Evolutionary conservation across 2,113 vertebrate genomes (phyloP).

Genomic region (Progne subis): DNA sequence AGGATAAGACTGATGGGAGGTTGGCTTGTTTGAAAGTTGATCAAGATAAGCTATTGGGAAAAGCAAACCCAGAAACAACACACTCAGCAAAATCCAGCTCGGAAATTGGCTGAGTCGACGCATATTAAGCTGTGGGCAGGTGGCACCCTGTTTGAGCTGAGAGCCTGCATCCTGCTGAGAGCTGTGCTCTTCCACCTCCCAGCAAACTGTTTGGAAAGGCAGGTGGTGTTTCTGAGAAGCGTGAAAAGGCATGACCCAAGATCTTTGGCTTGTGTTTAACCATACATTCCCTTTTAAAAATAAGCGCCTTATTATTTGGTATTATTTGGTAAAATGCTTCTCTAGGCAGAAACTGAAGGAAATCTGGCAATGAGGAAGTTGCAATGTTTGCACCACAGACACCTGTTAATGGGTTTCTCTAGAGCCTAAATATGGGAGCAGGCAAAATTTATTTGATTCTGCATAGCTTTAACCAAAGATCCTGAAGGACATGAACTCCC

Average conservation of each 20-base stretch:
- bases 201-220: neutral
- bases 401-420: neutral
- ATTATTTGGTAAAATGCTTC: neutral
- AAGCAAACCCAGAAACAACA: neutral
- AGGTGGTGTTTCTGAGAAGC: accelerated
- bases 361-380: neutral
- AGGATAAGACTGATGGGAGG: neutral
- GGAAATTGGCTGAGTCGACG: neutral
- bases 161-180: neutral
- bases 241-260: neutral
- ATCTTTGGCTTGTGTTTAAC: neutral
- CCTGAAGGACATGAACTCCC: neutral
- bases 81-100: neutral
- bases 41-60: neutral
- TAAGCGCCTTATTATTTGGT: neutral
- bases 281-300: neutral
- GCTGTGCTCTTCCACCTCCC: neutral
- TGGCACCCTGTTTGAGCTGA: neutral
- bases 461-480: neutral
- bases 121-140: neutral
- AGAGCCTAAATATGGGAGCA: neutral
- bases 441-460: neutral
- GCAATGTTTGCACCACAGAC: neutral
- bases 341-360: neutral
- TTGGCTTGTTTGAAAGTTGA: neutral